phyloP scores from a whole-genome alignment of 2,113 vertebrate genomes.

The Microtus oregoni region DNA sequence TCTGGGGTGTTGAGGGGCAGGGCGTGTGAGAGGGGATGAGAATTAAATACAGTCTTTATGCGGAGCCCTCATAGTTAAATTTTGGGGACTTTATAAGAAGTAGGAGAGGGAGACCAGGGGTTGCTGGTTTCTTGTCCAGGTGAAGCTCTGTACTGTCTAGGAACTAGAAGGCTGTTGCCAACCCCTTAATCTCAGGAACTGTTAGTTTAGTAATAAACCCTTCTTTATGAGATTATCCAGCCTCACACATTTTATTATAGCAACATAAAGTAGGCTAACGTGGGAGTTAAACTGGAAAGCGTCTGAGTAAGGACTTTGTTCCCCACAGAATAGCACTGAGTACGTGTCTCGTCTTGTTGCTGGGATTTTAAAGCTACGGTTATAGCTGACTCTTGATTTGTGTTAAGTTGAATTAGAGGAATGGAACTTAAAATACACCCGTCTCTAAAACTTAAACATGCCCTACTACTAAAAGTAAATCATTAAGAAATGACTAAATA shows the following conservation, averaged over 20 bases:
- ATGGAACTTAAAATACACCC: not conserved
- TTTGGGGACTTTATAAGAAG: not conserved
- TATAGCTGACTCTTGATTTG: not conserved
- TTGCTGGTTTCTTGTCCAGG: not conserved
- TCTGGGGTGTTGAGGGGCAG: not conserved
- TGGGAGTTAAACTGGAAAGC: constrained; percentile 40
- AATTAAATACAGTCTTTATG: not conserved
- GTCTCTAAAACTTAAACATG: accelerated
- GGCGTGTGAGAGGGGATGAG: not conserved
- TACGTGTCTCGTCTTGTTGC: not conserved
- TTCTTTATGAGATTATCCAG: not conserved
- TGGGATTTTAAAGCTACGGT: constrained; percentile 9
- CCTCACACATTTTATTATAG: not conserved
- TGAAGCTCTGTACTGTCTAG: not conserved
- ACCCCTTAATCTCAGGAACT: not conserved
- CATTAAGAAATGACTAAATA: too few relatives aligned
- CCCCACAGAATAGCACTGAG: not conserved
- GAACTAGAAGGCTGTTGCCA: not conserved
- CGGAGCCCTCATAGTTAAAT: not conserved
- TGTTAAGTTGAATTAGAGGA: not conserved
- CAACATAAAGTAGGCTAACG: not conserved
- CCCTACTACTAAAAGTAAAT: not conserved
- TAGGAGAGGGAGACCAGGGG: too few relatives aligned
- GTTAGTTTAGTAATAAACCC: not conserved
- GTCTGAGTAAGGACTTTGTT: not conserved